phyloP scores from a whole-genome alignment of 2,797 vertebrate species.

The Danio aesculapii region DNA sequence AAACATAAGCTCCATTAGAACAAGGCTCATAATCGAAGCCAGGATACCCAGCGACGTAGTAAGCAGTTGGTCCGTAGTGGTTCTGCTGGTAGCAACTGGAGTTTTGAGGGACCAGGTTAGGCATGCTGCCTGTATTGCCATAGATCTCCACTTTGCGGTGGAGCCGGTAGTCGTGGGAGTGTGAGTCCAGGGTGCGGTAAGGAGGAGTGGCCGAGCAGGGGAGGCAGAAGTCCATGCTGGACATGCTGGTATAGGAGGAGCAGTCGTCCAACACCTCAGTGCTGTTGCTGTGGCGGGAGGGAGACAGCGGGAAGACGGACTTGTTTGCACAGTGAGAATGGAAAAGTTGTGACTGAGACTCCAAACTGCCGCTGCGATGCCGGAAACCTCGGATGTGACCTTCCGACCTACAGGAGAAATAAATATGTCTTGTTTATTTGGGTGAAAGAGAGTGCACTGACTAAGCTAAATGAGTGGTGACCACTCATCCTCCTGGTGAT shows the following conservation, averaged over 20 bases:
- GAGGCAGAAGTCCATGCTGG: constrained; percentile 86
- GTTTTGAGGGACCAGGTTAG: constrained; percentile 90
- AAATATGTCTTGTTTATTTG: neutral
- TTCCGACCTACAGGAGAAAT: constrained; percentile 79
- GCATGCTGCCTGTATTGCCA: constrained; percentile 92
- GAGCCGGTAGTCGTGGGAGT: constrained; percentile 83
- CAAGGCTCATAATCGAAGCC: constrained; percentile 83
- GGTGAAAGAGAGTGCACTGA: neutral
- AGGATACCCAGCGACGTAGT: constrained; percentile 86
- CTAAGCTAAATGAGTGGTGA: neutral
- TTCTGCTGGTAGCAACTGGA: constrained; percentile 79
- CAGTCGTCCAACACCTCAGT: constrained; percentile 92
- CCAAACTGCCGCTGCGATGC: constrained; percentile 92
- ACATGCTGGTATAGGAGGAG: constrained; percentile 94
- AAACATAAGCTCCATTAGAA: constrained; percentile 85
- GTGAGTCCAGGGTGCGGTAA: constrained; percentile 80
- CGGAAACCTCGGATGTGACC: constrained; percentile 84
- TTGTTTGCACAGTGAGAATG: constrained; percentile 81
- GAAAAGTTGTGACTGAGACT: constrained; percentile 86
- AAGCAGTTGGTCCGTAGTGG: constrained; percentile 79
- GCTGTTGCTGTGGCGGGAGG: constrained; percentile 90
- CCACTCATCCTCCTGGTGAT: no score
- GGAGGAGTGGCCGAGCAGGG: constrained; percentile 77
- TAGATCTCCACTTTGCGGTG: constrained; percentile 88
- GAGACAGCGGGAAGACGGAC: constrained; percentile 85